Conservation (phyloP, 2,113 vertebrate genomes). For the Psophia crepitans region DNA sequence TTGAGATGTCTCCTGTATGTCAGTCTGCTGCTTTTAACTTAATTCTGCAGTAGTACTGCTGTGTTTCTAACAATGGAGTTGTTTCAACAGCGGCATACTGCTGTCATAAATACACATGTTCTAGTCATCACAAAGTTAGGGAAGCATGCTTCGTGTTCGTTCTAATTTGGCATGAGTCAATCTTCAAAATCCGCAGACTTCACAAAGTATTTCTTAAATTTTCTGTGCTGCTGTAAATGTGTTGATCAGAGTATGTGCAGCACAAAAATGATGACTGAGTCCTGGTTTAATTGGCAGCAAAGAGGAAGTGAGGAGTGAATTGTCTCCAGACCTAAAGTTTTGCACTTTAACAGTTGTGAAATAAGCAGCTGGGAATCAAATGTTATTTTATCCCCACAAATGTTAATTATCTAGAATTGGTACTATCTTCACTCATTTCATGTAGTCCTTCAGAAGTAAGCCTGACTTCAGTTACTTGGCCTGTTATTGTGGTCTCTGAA, state of each 20-base stretch:
- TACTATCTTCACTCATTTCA: neutral
- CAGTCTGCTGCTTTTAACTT: neutral
- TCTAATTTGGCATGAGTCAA: neutral
- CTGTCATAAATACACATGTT: neutral
- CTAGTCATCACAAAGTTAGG: neutral
- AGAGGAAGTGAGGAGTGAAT: neutral
- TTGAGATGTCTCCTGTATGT: neutral
- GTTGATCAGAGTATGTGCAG: neutral
- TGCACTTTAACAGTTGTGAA: neutral
- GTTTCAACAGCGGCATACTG: neutral
- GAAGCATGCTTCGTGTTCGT: neutral
- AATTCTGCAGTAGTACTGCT: neutral
- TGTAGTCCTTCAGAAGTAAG: neutral
- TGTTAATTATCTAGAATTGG: neutral
- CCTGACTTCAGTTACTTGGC: neutral
- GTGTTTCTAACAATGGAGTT: neutral
- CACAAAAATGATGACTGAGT: neutral
- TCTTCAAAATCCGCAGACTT: neutral
- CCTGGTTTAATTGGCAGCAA: accelerated
- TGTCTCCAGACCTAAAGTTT: neutral
- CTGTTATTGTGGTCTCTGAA: neutral
- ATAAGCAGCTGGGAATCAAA: neutral
- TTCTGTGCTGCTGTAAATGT: neutral
- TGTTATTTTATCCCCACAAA: neutral
- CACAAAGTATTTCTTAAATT: neutral